Evolutionary conservation across 2,797 vertebrate species (phyloP).

Genomic region (Cichlasoma orientale): DNA sequence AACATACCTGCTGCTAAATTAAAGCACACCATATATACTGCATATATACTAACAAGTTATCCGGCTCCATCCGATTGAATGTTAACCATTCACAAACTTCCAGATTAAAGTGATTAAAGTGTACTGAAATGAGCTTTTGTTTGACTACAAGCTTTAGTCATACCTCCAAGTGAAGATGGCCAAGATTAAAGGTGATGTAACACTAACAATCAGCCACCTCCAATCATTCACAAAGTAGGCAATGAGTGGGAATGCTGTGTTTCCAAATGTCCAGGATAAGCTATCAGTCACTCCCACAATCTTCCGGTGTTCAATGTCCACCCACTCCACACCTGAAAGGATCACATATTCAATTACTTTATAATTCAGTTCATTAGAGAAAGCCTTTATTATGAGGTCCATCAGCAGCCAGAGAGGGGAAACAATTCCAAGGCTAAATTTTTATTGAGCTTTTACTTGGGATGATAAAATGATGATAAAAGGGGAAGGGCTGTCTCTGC

Average conservation of each 20-base stretch:
- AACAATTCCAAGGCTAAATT: too few relatives aligned
- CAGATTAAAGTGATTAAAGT: background rate
- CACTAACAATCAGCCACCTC: conserved; percentile 67
- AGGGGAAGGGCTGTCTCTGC: background rate
- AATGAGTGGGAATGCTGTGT: conserved; percentile 49
- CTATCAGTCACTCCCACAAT: conserved; percentile 78
- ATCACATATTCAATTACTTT: background rate
- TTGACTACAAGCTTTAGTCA: background rate
- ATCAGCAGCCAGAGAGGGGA: background rate
- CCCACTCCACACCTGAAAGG: conserved; percentile 82
- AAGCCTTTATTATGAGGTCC: background rate
- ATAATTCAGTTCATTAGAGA: background rate
- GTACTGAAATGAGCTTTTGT: background rate
- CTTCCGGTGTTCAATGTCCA: conserved; percentile 79
- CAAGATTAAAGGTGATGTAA: conserved; percentile 81
- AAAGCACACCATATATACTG: too few relatives aligned
- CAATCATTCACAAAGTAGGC: conserved; percentile 79
- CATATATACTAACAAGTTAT: too few relatives aligned
- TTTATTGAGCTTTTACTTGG: background rate
- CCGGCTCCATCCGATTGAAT: background rate
- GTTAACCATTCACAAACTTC: background rate
- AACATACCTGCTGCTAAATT: too few relatives aligned
- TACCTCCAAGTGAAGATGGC: conserved; percentile 86
- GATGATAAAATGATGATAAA: background rate
- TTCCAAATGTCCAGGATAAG: conserved; percentile 79